phyloP scores from a whole-genome alignment of 2,888 invertebrate genomes.

The Scaptomyza reducta region DNA sequence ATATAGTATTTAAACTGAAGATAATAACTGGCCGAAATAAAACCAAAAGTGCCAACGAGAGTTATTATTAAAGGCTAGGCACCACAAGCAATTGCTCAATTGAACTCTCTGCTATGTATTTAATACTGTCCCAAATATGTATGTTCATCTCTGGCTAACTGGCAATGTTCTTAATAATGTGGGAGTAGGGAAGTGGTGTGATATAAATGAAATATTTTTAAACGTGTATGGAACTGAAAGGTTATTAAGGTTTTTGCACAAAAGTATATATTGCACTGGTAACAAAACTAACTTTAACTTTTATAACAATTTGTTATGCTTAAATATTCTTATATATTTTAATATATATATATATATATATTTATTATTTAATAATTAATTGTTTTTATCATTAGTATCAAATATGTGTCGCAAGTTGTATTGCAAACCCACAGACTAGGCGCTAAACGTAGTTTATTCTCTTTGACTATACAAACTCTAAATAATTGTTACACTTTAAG shows the following conservation, averaged over 20 bases:
- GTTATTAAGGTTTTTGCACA: constrained; percentile 48
- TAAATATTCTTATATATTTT: constrained; percentile 59
- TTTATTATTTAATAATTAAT: constrained; percentile 69
- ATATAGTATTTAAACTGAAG: constrained; percentile 3
- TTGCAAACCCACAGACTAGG: constrained; percentile 70
- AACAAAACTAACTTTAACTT: constrained; percentile 77
- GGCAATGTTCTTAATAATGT: constrained; percentile 18
- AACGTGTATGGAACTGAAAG: constrained; percentile 45
- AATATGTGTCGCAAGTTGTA: constrained; percentile 61
- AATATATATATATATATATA: constrained; percentile 58
- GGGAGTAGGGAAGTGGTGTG: neutral
- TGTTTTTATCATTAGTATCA: constrained; percentile 71
- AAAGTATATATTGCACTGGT: constrained; percentile 69
- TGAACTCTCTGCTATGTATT: constrained; percentile 20
- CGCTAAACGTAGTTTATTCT: constrained; percentile 62
- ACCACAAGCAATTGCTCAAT: constrained; percentile 23
- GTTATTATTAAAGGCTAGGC: constrained; percentile 27
- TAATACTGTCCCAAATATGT: constrained; percentile 44
- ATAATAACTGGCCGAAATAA: neutral
- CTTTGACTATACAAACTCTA: constrained; percentile 75
- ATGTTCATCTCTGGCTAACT: constrained; percentile 25
- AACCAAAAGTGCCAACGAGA: constrained; percentile 8
- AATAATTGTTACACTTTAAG: constrained; percentile 69
- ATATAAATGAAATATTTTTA: constrained; percentile 14
- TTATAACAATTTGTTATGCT: constrained; percentile 77